Evolutionary conservation across 1,140 invertebrate genomes (phyloP), one percentile per base, ranked within the genome.

Genomic region (Spodoptera frugiperda): DNA sequence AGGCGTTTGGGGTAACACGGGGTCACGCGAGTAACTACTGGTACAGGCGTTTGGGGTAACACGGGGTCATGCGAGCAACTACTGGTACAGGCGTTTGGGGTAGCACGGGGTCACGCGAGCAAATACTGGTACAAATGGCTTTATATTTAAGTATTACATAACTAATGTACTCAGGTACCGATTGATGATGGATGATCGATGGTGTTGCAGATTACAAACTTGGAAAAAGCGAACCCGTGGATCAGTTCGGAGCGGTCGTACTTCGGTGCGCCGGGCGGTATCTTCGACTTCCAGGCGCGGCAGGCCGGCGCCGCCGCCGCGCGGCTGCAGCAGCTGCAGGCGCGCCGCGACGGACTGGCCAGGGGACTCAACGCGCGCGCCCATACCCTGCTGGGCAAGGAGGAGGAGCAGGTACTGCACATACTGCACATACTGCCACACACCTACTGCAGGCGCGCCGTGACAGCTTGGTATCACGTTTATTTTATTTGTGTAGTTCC

Each of bases 381-480:
- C 5, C 98, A 98, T 94, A 97, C 96, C 89, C 95, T 98, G 86
- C 95, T 98, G 54, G 97, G 96, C 44, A 97, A 97, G 85, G 97
- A 98, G 89, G 98, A 98, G 93, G 98, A 98, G 89, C 96, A 97
- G 94, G 96, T 96, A 30, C 17, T 46, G 6, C 4, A 17, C 39
- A n/a, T n/a, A n/a, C n/a, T n/a, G n/a, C n/a, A n/a, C n/a, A n/a
- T n/a, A n/a, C n/a, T n/a, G n/a, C n/a, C n/a, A n/a, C n/a, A n/a
- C n/a, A n/a, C n/a, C n/a, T n/a, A n/a, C n/a, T 53, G 3, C 0
- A 19, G 49, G 33, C 25, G 21, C 11, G 49, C 12, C 3, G 10
- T 11, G 67, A 25, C 21, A 3, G 21, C 1, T 3, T 25, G 21
- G 21, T 3, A 3, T 25, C 21, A 25, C 3, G 21, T n/a, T n/a